Percentiles rank a stretch among this genome's conserved stretches.
These are phyloP conservation scores for Lasioglossum lativentre DNA, from an alignment of 2,888 invertebrate species.

Conservation along the genomic window DNA sequence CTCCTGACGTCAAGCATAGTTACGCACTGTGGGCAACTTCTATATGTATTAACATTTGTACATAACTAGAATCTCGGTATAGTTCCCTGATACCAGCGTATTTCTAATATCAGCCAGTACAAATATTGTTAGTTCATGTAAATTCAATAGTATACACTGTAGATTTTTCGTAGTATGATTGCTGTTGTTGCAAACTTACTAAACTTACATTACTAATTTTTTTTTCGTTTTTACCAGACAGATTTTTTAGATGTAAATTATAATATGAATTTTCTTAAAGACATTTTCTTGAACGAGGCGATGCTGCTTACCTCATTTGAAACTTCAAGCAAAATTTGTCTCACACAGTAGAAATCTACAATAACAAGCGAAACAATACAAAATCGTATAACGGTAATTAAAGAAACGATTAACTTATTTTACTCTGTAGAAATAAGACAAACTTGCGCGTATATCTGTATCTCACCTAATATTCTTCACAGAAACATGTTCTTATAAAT, in stretches of 20 bases:
- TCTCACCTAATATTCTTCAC: conserved; percentile 81
- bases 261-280: conserved; percentile 64
- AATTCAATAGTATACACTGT: conserved; percentile 80
- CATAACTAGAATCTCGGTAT: conserved; percentile 64
- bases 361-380: conserved; percentile 54
- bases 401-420: background rate
- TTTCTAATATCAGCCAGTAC: conserved; percentile 80
- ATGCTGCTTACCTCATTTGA: conserved; percentile 72
- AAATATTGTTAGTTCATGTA: conserved; percentile 80
- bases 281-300: conserved; percentile 70
- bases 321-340: conserved; percentile 79
- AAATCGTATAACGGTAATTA: background rate
- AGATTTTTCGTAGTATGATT: conserved; percentile 77
- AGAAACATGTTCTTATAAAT: conserved; percentile 79
- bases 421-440: background rate
- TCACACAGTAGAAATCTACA: conserved; percentile 82
- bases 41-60: conserved; percentile 67
- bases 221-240: conserved; percentile 65
- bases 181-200: conserved; percentile 76
- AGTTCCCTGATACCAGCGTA: conserved; percentile 83
- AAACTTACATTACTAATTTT: conserved; percentile 77
- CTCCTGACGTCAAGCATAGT: conserved; percentile 42
- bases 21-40: conserved; percentile 53
- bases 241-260: conserved; percentile 59
- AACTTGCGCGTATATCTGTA: background rate